Conservation (phyloP, 2,797 vertebrate genomes). For the Chelon labrosus region DNA sequence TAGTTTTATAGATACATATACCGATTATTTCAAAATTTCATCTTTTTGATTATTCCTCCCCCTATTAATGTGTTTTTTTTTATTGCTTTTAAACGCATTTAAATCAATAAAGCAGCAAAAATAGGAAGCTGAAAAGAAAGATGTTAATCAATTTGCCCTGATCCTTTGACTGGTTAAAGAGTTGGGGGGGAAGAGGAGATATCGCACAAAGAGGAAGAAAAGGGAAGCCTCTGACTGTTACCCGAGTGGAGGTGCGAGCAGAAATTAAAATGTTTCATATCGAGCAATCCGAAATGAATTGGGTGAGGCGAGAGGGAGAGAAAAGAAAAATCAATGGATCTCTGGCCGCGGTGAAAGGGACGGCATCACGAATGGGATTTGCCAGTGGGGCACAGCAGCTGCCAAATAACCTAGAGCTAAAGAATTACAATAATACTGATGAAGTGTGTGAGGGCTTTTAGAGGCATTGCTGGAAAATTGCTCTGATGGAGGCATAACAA, state of each 20-base stretch:
- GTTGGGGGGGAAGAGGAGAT: slow-evolving; percentile 43
- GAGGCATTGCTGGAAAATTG: slow-evolving; percentile 90
- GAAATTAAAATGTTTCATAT: slow-evolving; percentile 99
- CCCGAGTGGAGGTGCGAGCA: slow-evolving; percentile 89
- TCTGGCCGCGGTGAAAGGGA: slow-evolving; percentile 92
- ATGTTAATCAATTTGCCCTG: slow-evolving; percentile 71
- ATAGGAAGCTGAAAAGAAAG: slow-evolving; percentile 28
- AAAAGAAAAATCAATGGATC: slow-evolving; percentile 95
- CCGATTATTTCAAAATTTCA: no score
- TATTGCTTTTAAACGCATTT: slow-evolving; percentile 20
- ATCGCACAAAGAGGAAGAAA: slow-evolving; percentile 63
- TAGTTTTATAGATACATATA: background rate
- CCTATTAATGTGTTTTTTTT: no score
- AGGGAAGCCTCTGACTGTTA: slow-evolving; percentile 82
- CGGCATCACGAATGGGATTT: slow-evolving; percentile 94
- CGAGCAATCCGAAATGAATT: slow-evolving; percentile 95
- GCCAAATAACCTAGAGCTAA: slow-evolving; percentile 96
- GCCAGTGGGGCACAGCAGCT: slow-evolving; percentile 98
- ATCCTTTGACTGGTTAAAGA: slow-evolving; percentile 90
- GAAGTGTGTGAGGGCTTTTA: slow-evolving; percentile 92
- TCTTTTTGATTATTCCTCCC: background rate
- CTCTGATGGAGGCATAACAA: slow-evolving; percentile 89
- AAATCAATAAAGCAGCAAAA: slow-evolving; percentile 34
- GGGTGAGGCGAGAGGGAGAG: slow-evolving; percentile 84
- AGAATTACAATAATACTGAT: slow-evolving; percentile 98